Evolutionary conservation across 2,888 invertebrate genomes (phyloP), one percentile per base, ranked within the genome.

Genomic region (Cephalotes varians): DNA sequence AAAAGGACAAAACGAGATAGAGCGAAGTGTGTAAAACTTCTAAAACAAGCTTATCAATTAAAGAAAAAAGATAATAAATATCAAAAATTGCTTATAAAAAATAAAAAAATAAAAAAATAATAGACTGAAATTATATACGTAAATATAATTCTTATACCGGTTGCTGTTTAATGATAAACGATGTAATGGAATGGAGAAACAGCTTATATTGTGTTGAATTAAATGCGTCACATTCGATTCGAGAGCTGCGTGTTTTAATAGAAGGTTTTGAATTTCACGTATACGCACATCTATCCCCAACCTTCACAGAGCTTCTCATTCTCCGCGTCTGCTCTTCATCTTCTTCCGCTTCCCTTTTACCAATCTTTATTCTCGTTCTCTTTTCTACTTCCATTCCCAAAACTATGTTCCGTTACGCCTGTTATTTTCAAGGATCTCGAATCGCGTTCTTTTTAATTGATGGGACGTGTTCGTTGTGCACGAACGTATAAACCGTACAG

Each of bases 251-350:
- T 87, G 91, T 93, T 93, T 92, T 92, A 93, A 93, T 92, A 92
- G 89, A 91, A 93, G 91, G 92, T 93, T 93, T 93, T 92, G 86
- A 85, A 93, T 93, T 93, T 93, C 92, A 92, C 91, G 90, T 91
- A n/a, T 44, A 85, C 87, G 15, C 58, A 58, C 21, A 87, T 90
- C 90, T 86, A 86, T 82, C 83, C 60, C 83, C 34, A 69, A 76
- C 67, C 82, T 74, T 79, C 37, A 6, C 71, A 3, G 2, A 51
- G 49, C 49, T 62, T 73, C 76, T 65, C 65, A 34, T 69, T 64
- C 79, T 54, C 73, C 65, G 58, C 51, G 44, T 71, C 65, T 44
- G 49, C 64, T 82, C 54, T 86, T 69, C 76, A 47, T 77, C 62
- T 28, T 31, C 73, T 81, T 54, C 74, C 60, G 67, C 62, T 77